Evolutionary conservation across 2,113 vertebrate genomes (phyloP).

Genomic region (Halcyon senegalensis): DNA sequence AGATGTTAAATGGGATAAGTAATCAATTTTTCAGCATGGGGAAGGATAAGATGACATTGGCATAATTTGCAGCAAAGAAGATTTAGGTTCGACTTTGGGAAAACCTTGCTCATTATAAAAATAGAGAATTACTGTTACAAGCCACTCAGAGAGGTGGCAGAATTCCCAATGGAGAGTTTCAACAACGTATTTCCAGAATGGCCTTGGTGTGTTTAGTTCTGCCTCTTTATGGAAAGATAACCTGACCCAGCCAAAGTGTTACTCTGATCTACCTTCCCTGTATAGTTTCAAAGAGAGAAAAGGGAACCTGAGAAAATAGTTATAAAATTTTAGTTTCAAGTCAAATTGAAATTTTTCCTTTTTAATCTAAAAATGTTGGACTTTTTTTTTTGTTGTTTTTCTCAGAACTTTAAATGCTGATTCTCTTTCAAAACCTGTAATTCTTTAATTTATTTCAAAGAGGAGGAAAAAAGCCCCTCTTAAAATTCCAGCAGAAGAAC

Average conservation of each 20-base stretch:
- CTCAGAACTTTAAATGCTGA: background rate
- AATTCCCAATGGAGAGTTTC: conserved; percentile 12
- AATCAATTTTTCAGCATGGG: background rate
- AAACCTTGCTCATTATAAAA: conserved; percentile 33
- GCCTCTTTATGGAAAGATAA: background rate
- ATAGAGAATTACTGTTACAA: background rate
- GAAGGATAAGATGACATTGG: background rate
- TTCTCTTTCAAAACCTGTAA: background rate
- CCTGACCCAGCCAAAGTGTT: background rate
- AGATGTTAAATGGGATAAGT: background rate
- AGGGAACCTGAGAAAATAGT: background rate
- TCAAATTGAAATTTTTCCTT: background rate
- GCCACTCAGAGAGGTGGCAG: background rate
- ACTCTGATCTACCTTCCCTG: background rate
- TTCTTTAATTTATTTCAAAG: background rate
- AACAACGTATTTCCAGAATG: background rate
- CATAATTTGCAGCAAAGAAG: conserved; percentile 7
- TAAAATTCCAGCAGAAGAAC: background rate
- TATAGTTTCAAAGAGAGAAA: background rate
- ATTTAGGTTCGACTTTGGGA: conserved; percentile 17
- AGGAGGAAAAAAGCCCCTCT: rapidly evolving
- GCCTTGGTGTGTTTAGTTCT: background rate
- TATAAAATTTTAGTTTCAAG: background rate
- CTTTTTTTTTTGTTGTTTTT: background rate
- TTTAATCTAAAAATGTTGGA: background rate